Evolutionary conservation across 2,113 vertebrate genomes (phyloP).

Genomic region (Eretmochelys imbricata): DNA sequence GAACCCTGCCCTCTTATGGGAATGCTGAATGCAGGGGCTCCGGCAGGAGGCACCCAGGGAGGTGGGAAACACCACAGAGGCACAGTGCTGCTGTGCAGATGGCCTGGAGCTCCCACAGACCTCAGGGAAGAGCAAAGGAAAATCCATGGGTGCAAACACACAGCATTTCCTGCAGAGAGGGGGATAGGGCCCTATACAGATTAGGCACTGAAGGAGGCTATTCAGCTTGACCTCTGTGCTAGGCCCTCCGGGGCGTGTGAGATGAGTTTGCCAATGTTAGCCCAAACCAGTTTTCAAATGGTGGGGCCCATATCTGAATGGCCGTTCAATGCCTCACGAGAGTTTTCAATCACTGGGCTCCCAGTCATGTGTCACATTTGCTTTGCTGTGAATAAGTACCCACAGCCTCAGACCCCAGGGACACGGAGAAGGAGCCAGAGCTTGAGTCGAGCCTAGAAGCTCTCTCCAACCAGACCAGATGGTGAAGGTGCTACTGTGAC

Average conservation of each 20-base stretch:
- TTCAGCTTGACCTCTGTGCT: too few species aligned
- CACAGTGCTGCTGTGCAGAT: background rate
- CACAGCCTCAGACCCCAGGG: fast-evolving
- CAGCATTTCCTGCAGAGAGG: background rate
- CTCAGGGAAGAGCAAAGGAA: background rate
- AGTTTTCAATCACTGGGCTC: too few species aligned
- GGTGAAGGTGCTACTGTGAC: fast-evolving
- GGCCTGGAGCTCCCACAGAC: background rate
- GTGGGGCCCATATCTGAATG: too few species aligned
- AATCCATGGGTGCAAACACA: background rate
- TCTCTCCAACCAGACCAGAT: background rate
- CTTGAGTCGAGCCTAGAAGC: background rate
- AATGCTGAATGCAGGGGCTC: background rate
- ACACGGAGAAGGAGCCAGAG: background rate
- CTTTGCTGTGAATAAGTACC: background rate
- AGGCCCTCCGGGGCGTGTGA: too few species aligned
- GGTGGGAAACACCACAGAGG: background rate
- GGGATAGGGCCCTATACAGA: too few species aligned
- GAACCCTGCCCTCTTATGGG: background rate
- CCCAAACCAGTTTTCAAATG: too few species aligned
- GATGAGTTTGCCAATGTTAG: too few species aligned
- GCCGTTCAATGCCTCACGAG: too few species aligned
- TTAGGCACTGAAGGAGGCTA: too few species aligned
- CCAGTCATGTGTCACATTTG: background rate
- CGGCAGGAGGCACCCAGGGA: background rate